Percentiles rank a stretch among this genome's conserved stretches.
phyloP scores from a whole-genome alignment of 2,797 vertebrate genomes.

The Helarctos malayanus region DNA sequence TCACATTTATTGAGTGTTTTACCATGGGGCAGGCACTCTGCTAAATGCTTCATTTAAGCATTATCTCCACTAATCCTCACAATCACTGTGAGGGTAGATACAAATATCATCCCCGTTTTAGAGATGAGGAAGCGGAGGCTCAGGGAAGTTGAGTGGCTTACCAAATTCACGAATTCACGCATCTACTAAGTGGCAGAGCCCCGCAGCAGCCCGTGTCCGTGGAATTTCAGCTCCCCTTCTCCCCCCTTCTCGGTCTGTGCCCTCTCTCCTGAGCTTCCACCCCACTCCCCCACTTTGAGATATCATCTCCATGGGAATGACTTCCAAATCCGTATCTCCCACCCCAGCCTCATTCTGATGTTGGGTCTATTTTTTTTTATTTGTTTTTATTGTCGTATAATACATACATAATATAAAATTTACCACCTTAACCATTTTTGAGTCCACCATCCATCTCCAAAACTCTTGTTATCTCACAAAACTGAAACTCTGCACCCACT shows the following conservation, averaged over 20 bases:
- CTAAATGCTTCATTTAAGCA: neutral
- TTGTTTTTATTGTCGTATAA: neutral
- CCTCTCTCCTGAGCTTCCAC: neutral
- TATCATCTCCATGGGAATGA: too few relatives aligned
- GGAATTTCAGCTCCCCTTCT: neutral
- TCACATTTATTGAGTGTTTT: neutral
- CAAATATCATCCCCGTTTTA: neutral
- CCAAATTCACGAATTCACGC: neutral
- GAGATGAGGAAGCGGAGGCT: neutral
- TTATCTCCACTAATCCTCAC: neutral
- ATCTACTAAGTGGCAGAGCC: neutral
- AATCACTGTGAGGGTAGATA: neutral
- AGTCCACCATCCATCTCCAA: neutral
- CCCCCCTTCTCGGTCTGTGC: rapidly evolving
- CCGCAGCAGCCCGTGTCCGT: neutral
- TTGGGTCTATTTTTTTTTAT: neutral
- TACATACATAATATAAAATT: neutral
- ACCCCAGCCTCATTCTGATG: neutral
- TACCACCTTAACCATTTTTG: neutral
- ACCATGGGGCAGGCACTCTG: neutral
- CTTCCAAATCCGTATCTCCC: neutral
- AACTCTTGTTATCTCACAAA: conserved; percentile 8
- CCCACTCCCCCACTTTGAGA: neutral
- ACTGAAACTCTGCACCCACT: neutral
- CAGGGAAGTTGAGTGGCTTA: neutral